A percentile compares a stretch with the other conserved stretches of the same genome.
phyloP scores from a whole-genome alignment of 2,888 invertebrate genomes.

The Zeuzera pyrina region DNA sequence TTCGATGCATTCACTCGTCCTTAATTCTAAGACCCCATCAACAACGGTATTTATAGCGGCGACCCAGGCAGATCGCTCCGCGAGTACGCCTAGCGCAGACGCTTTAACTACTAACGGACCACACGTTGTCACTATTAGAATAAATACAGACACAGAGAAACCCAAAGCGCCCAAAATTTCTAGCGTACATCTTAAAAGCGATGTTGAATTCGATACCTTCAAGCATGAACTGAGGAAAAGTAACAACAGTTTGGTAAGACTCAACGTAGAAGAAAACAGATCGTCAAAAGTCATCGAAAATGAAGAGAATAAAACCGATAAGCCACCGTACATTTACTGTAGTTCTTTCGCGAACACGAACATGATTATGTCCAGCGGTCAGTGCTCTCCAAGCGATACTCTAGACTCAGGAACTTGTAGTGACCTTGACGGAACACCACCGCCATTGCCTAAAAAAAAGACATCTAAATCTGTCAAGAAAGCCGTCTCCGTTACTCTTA shows the following conservation, averaged over 20 bases:
- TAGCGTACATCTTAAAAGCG: slow-evolving; percentile 63
- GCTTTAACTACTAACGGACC: slow-evolving; percentile 49
- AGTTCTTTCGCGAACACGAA: slow-evolving; percentile 69
- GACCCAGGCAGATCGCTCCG: slow-evolving; percentile 63
- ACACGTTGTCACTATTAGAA: slow-evolving; percentile 81
- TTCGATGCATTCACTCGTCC: slow-evolving; percentile 72
- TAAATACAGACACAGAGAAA: slow-evolving; percentile 75
- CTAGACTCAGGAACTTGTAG: slow-evolving; percentile 90
- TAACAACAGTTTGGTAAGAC: slow-evolving; percentile 72
- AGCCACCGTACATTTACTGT: slow-evolving; percentile 75
- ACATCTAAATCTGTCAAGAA: slow-evolving; percentile 65
- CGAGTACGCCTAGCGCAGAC: slow-evolving; percentile 58
- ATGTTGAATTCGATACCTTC: slow-evolving; percentile 54
- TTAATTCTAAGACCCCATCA: slow-evolving; percentile 66
- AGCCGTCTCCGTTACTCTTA: slow-evolving; percentile 71
- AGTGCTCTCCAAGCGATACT: slow-evolving; percentile 87
- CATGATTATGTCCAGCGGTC: slow-evolving; percentile 83
- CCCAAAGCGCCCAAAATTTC: slow-evolving; percentile 64
- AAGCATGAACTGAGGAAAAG: slow-evolving; percentile 56
- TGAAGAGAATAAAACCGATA: slow-evolving; percentile 58
- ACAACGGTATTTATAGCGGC: slow-evolving; percentile 72
- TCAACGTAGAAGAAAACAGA: slow-evolving; percentile 68
- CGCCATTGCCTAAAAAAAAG: slow-evolving; percentile 79
- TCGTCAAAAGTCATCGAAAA: slow-evolving; percentile 64
- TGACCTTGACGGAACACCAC: slow-evolving; percentile 84